phyloP scores from a whole-genome alignment of 1,140 invertebrate species.

The Zaprionus africanus region DNA sequence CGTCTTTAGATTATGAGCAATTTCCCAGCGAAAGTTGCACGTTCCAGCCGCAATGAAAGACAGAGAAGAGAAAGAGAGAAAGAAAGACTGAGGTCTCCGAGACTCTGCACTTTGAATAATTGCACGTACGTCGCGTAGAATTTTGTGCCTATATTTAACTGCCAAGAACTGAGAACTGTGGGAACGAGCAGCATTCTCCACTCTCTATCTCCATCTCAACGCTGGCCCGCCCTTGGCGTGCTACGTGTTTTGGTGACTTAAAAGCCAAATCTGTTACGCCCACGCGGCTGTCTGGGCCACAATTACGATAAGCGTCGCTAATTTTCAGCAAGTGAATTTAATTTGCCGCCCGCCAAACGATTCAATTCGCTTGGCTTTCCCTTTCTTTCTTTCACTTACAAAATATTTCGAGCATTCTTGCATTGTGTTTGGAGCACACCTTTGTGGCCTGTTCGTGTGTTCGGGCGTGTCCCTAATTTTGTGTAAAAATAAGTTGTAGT shows the following conservation, averaged over 20 bases:
- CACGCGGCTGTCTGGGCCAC: slow-evolving; percentile 24
- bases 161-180: slow-evolving; percentile 4
- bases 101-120: slow-evolving; percentile 77
- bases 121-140: slow-evolving; percentile 55
- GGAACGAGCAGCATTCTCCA: not conserved
- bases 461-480: slow-evolving; percentile 34
- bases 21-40: slow-evolving; percentile 59
- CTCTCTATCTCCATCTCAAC: not conserved
- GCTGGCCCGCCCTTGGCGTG: slow-evolving; percentile 1
- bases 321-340: slow-evolving; percentile 49
- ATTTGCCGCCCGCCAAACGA: slow-evolving; percentile 35
- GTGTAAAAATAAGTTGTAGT: slow-evolving; percentile 25
- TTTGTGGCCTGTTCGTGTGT: slow-evolving; percentile 23
- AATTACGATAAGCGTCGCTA: slow-evolving; percentile 44
- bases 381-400: not conserved
- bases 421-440: slow-evolving; percentile 20
- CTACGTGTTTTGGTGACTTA: slow-evolving; percentile 44
- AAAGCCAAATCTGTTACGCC: slow-evolving; percentile 41
- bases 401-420: slow-evolving; percentile 15
- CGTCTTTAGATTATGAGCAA: slow-evolving; percentile 63
- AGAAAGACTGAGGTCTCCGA: not conserved
- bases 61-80: not conserved
- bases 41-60: slow-evolving; percentile 13
- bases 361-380: slow-evolving; percentile 16
- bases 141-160: slow-evolving; percentile 43